phyloP scores from a whole-genome alignment of 2,888 invertebrate genomes.

The Cerceris rybyensis region DNA sequence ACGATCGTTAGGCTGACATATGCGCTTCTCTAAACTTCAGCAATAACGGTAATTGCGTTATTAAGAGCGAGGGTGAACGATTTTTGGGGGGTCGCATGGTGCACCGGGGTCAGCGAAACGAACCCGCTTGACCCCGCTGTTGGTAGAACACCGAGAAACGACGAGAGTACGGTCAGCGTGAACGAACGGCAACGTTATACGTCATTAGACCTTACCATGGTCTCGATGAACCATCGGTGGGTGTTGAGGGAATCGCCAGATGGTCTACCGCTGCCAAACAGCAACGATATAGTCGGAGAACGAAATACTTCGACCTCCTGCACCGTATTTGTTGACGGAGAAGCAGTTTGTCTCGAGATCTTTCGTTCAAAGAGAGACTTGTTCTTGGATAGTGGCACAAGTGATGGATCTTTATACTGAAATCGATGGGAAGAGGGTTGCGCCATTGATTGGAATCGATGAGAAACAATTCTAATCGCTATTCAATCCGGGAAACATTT shows the following conservation, averaged over 20 bases:
- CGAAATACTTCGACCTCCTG: conserved; percentile 42
- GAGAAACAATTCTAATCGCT: neutral
- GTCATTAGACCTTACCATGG: conserved; percentile 78
- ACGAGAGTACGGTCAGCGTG: conserved; percentile 68
- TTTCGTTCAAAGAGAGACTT: neutral
- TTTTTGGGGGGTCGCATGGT: conserved; percentile 59
- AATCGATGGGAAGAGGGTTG: neutral
- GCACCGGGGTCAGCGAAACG: conserved; percentile 70
- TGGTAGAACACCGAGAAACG: conserved; percentile 64
- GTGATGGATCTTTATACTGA: neutral
- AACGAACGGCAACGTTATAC: conserved; percentile 75
- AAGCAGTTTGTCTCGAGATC: conserved; percentile 10
- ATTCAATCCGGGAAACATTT: too few species aligned
- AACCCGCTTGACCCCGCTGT: conserved; percentile 76
- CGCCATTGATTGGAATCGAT: neutral
- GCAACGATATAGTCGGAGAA: conserved; percentile 53
- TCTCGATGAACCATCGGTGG: conserved; percentile 69
- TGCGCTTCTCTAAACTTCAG: conserved; percentile 75
- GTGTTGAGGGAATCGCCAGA: conserved; percentile 79
- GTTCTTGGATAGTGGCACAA: neutral
- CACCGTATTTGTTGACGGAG: conserved; percentile 19
- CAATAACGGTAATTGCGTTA: conserved; percentile 81
- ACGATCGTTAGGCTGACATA: conserved; percentile 62
- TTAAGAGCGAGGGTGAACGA: conserved; percentile 71
- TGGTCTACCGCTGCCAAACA: conserved; percentile 72